A percentile compares a stretch with the other conserved stretches of the same genome.
phyloP scores from a whole-genome alignment of 64 coral and sea anemone genomes.

The Dendronephthya gigantea region DNA sequence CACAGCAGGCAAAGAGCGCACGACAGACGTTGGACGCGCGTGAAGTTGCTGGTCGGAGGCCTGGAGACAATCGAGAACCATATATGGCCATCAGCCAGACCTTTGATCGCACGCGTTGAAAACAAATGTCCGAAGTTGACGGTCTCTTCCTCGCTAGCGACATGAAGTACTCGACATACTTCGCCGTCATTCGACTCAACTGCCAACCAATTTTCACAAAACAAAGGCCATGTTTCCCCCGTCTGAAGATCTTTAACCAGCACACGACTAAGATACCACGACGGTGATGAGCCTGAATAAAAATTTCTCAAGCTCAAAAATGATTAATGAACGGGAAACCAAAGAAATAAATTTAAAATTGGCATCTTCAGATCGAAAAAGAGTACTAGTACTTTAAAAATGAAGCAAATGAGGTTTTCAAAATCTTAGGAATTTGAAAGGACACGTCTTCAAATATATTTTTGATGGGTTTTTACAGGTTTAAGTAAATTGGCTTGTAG shows the following conservation, averaged over 20 bases:
- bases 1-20: slow-evolving; percentile 18
- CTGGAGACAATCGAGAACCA: slow-evolving; percentile 10
- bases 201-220: slow-evolving; percentile 76
- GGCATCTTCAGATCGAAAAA: no score
- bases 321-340: no score
- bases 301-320: no score
- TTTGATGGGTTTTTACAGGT: no score
- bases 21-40: no score
- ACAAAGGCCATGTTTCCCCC: slow-evolving; percentile 48
- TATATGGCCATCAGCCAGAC: no score
- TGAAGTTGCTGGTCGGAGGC: slow-evolving; percentile 11
- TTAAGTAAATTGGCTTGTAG: no score
- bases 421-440: no score
- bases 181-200: neutral
- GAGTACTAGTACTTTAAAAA: no score
- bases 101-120: slow-evolving; percentile 63
- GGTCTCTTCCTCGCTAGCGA: slow-evolving; percentile 59
- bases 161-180: slow-evolving; percentile 64
- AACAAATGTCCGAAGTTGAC: slow-evolving; percentile 65
- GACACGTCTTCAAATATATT: no score
- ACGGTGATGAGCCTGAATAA: neutral
- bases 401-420: no score
- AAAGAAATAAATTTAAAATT: no score
- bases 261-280: slow-evolving; percentile 44
- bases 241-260: slow-evolving; percentile 61